Evolutionary conservation across 2,888 invertebrate species (phyloP), one percentile per base, ranked within the genome.

Genomic region (Tinea pellionella): DNA sequence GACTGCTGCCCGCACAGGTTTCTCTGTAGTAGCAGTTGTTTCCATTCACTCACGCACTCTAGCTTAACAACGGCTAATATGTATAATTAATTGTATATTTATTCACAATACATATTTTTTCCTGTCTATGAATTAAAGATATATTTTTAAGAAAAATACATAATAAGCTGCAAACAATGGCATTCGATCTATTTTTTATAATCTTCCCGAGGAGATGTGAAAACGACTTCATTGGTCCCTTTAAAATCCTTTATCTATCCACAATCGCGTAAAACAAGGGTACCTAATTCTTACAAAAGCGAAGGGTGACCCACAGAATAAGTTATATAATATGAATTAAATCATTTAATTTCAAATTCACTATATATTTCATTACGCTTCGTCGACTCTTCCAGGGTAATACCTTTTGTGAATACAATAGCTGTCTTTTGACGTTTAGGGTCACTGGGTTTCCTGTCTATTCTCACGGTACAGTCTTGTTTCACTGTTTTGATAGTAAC

Each of bases 321-420:
- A 12, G 30, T 13, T 30, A 51, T 12, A 37, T 58, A 61, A 61
- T 61, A 19, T 11, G 51, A 19, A 32, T 51, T 37, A 59, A 51
- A 59, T 61, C 58, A 58, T 57, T 60, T 30, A 53, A 53, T 60
- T 19, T 53, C 15, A 42, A 53, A 59, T 61, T 51, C 61, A 56
- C 59, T 32, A 41, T 51, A 41, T 42, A 42, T 59, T 53, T 55
- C 24, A 59, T 59, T 43, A 56, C 43, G 78, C 75, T 81, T 83
- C 77, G 74, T 79, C 80, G 76, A 77, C 78, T 82, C 80, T 85
- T 80, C 77, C 80, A 75, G 75, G 72, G 80, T 78, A 71, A 77
- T 80, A 80, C 85, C 80, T 84, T 67, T 65, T 66, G 66, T 82
- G 75, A 80, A 84, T 82, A 63, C 63, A 70, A 70, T 70, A 70